Base-by-base conservation (phyloP, 2,113 vertebrate genomes). In the Bostrychus sinensis region DNA sequence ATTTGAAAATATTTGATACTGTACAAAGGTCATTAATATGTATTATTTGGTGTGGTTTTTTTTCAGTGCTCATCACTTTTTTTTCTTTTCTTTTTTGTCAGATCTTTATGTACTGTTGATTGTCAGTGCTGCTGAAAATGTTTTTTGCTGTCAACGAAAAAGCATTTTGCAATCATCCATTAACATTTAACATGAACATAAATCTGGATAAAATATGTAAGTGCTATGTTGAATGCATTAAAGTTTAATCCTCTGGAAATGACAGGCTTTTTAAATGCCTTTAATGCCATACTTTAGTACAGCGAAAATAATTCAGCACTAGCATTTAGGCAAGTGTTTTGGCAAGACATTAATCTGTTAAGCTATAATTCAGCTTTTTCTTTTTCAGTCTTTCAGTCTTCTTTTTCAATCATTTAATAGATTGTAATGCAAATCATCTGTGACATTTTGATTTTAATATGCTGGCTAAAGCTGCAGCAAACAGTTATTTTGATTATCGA, bases 51-150 rank as follows among this genome's bases (percentile, higher is more conserved):
- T n/a, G n/a, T n/a, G n/a, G n/a, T 11, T 39, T 51, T 60, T 69
- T 70, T 56, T 72, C 43, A 41, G 58, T 38, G 38, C 26, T 7
- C 38, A 20, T 70, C 34, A 48, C 25, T 55, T 30, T 32, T 12
- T 41, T 71, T 56, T 42, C n/a, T n/a, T n/a, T n/a, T n/a, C n/a
- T n/a, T n/a, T n/a, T n/a, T n/a, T 17, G 46, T 13, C 12, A 16
- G 30, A 64, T 70, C 45, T 71, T 72, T 25, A 37, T 43, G n/a
- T 13, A 55, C 41, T 23, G 20, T 59, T 53, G 22, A 17, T 20
- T 20, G 30, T 42, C 3, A 10, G 60, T 9, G 25, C 39, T 48
- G 39, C 34, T 55, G n/a, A 32, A 19, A 55, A 51, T 9, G 5
- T 13, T 19, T 55, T 36, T 9, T 19, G 2, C 25, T n/a, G 16